Base-by-base conservation (phyloP, 2,888 invertebrate genomes). In the Suillia variegata region DNA sequence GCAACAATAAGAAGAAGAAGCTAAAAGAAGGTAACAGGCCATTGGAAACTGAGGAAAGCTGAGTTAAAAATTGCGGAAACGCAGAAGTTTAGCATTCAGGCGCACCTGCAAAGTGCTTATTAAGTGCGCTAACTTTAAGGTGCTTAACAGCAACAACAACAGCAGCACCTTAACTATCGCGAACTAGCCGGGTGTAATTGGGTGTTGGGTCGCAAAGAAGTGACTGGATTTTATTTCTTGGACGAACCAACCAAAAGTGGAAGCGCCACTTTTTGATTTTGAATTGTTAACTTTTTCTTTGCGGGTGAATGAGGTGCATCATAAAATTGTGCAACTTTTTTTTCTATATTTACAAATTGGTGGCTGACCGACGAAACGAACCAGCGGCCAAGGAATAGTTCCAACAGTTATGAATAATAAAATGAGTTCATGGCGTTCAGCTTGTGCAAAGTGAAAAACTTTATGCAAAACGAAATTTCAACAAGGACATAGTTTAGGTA, bases 101-200 rank as follows among this genome's bases (percentile, higher is more conserved):
- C n/a, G 48, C 38, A 52, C 52, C 47, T 52, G 22, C 31, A 21
- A 51, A 54, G 51, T 47, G 33, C 54, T 54, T 31, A 54, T 61
- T 56, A 49, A 49, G 21, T 47, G 49, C 10, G 47, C 17, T 18
- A 53, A 38, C 49, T 48, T 56, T 12, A 13, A 26, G 15, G 6
- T 42, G 6, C 21, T n/a, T 26, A 38, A 38, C 15, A 24, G 42
- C 47, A 52, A 18, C 51, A 48, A 17, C 26, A 52, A 24, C 21
- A 31, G 47, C 15, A 38, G 15, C 31, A 47, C 13, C 17, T 38
- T 21, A 15, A 13, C 6, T 38, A n/a, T 4, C 10, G 38, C 38
- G 12, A 38, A 5, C 6, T 26, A 6, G 5, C 26, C 26, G 26
- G 26, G 10, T 26, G n/a, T n/a, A n/a, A n/a, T n/a, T n/a, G 26